Base-by-base conservation (phyloP, 2,113 vertebrate species). In the Otis tarda region DNA sequence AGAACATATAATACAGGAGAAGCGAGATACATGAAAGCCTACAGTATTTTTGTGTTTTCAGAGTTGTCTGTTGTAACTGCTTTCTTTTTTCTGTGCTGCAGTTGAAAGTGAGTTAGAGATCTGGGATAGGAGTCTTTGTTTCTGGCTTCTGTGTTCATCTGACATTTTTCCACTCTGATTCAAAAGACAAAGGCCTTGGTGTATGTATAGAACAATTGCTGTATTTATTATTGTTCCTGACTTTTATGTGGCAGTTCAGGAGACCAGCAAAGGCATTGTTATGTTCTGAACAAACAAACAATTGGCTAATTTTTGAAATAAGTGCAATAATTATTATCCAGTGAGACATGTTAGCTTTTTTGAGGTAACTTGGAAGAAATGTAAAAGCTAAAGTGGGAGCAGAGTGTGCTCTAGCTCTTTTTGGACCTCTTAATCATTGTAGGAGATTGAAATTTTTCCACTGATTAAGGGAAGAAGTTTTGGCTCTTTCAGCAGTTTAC, bases 151-250 rank as follows among this genome's bases (percentile, higher is more conserved):
- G 78, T 78, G 89, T 94, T 94, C 91, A 63, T 89, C 68, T 92
- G 90, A 94, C 28, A 35, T 89, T 94, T 95, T 96, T 89, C 95
- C 84, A 81, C 82, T 92, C 92, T 91, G 80, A 45, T 80, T 93
- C 60, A 78, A 52, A 96, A 97, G 90, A 97, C 97, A 98, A 94
- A 98, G 93, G 84, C 81, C 50, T 81, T 60, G 73, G 64, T 97
- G 90, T 97, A 50, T 50, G 60, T 83, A 64, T 75, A 49, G 75
- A 83, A 95, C 95, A 97, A 61, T 79, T 68, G 77, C 81, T 93
- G 91, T 65, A 37, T 96, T 97, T 84, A 77, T 85, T 88, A 21
- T 90, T 94, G 67, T 95, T 67, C 21, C 30, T 61, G 89, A 43
- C 79, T 86, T 87, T 77, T 55, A 31, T 76, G 39, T 78, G 63